A percentile compares a stretch with the other conserved stretches of the same genome.
Evolutionary conservation across 2,113 vertebrate species (phyloP).

Genomic region (Pelvicachromis taeniatus): DNA sequence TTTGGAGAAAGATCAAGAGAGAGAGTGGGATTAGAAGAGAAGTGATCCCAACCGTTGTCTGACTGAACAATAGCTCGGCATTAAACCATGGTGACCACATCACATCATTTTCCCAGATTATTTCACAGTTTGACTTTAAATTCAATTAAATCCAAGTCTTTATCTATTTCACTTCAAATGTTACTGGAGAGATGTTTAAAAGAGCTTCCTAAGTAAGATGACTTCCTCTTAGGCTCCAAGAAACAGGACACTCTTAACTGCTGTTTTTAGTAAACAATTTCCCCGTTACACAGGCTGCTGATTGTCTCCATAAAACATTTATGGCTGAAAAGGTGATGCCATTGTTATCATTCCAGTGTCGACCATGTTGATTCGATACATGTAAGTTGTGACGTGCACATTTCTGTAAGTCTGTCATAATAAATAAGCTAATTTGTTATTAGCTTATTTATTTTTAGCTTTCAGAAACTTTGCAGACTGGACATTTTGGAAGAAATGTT

Average conservation of each 20-base stretch:
- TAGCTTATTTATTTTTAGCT: not conserved
- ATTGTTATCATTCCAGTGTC: not conserved
- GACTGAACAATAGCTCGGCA: not conserved
- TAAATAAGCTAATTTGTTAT: not conserved
- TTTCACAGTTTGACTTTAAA: not conserved
- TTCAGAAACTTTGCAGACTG: not conserved
- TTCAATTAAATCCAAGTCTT: not conserved
- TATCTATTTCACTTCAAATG: not conserved
- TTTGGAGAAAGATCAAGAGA: not conserved
- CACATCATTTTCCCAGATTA: not conserved
- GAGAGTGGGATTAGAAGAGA: not conserved
- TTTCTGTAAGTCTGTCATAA: not conserved
- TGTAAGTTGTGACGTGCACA: not conserved
- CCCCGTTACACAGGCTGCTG: accelerated
- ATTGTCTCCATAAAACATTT: not conserved
- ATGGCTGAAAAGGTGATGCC: accelerated
- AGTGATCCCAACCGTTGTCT: not conserved
- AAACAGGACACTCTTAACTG: not conserved
- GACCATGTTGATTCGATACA: not conserved
- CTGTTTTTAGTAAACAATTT: not conserved
- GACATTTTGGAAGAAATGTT: too few relatives aligned
- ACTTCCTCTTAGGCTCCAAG: not conserved
- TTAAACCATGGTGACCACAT: not conserved
- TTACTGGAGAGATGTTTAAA: not conserved
- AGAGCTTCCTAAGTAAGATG: not conserved